These are phyloP conservation scores for Pedetes capensis DNA, from an alignment of 2,113 vertebrate species.

Conservation along the genomic window DNA sequence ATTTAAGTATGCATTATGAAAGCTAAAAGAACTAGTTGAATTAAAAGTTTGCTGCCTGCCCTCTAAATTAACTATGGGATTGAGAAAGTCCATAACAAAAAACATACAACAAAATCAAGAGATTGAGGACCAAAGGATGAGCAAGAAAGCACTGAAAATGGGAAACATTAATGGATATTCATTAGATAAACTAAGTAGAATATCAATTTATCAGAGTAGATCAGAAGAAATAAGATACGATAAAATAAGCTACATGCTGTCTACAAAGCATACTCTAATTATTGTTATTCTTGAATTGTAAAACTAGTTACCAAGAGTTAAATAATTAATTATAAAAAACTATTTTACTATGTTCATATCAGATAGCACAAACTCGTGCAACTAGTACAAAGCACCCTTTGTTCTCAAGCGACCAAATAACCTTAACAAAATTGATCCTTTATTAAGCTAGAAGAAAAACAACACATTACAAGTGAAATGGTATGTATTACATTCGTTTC, in stretches of 20 bases:
- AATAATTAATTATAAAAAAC: background rate
- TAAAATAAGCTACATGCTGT: background rate
- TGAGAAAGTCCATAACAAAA: background rate
- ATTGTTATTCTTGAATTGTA: background rate
- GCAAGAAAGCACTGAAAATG: background rate
- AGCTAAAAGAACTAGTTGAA: constrained; percentile 1
- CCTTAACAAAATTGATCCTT: background rate
- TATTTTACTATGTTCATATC: background rate
- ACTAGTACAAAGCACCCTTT: background rate
- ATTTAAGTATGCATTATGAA: background rate
- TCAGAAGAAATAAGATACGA: too few relatives aligned
- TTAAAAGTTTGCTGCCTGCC: background rate
- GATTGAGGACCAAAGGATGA: background rate
- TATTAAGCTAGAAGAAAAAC: background rate
- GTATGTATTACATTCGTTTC: background rate
- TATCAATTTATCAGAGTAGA: background rate
- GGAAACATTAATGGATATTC: background rate
- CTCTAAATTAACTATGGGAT: background rate
- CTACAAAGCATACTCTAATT: background rate
- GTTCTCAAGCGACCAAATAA: background rate
- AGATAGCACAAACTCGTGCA: background rate
- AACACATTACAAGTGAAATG: background rate
- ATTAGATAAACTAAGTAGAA: background rate
- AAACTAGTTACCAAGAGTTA: background rate
- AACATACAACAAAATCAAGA: background rate